phyloP scores from a whole-genome alignment of 2,797 vertebrate species.

The Malacoctenus gilli region DNA sequence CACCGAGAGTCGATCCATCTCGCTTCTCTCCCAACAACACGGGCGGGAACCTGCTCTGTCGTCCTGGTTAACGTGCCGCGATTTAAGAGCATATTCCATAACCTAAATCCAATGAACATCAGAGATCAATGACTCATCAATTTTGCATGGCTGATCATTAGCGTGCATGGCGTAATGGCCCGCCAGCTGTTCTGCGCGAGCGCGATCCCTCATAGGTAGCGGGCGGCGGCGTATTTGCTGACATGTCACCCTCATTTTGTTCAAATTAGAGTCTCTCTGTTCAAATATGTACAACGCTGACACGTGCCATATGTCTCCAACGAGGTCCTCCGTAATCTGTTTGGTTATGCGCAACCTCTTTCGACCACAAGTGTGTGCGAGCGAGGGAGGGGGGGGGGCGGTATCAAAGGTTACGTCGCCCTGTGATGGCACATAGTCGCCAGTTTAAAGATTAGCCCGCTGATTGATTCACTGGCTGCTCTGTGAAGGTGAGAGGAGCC shows the following conservation, averaged over 20 bases:
- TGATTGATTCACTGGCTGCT: slow-evolving; percentile 57
- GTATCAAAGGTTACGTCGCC: slow-evolving; percentile 32
- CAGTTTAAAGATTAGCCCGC: slow-evolving; percentile 48
- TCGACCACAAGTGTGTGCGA: background rate
- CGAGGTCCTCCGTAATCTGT: slow-evolving; percentile 35
- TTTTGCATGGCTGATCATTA: slow-evolving; percentile 78
- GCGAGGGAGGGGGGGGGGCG: slow-evolving; percentile 3
- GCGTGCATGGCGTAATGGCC: slow-evolving; percentile 64
- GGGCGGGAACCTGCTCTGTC: background rate
- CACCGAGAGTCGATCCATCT: too few species aligned
- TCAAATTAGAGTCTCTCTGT: slow-evolving; percentile 61
- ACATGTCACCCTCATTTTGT: slow-evolving; percentile 54
- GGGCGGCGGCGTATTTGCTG: slow-evolving; percentile 44
- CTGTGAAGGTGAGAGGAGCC: slow-evolving; percentile 61
- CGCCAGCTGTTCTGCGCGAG: slow-evolving; percentile 73
- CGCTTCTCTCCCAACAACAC: background rate
- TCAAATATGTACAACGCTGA: slow-evolving; percentile 52
- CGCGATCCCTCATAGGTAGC: slow-evolving; percentile 59
- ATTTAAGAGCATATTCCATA: slow-evolving; percentile 40
- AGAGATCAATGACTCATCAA: slow-evolving; percentile 75
- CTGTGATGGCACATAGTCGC: slow-evolving; percentile 15
- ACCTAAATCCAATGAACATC: slow-evolving; percentile 44
- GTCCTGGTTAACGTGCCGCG: slow-evolving; percentile 18
- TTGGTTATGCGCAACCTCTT: slow-evolving; percentile 19
- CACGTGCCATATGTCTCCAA: slow-evolving; percentile 26